Evolutionary conservation across 2,888 invertebrate species (phyloP), one percentile per base, ranked within the genome.

Genomic region (Marasmarcha lunaedactyla): DNA sequence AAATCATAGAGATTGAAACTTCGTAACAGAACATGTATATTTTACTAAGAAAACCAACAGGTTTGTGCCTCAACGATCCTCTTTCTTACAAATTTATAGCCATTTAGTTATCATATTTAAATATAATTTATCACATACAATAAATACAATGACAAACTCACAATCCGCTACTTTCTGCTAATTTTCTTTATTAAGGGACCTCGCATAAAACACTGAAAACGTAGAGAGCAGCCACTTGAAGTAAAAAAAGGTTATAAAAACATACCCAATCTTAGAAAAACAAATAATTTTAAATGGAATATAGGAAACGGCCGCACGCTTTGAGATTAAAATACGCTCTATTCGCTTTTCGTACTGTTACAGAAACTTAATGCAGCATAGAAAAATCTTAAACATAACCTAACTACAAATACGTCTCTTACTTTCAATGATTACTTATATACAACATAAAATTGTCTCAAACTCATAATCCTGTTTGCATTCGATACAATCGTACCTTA

Each of bases 81-180:
- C 53, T 56, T 52, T 55, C 55, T 54, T 63, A 66, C 62, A 61
- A 66, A 65, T 58, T 62, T 67, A 65, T 69, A 71, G 63, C 66
- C 69, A 63, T 66, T 20, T 20, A 20, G 3, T 20, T n/a, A n/a
- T 20, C 7, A 20, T 20, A 5, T 5, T 20, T 20, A 5, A 20
- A 20, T 30, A 30, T 48, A 43, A 40, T 52, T 63, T 76, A 78
- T 78, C 76, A 77, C 77, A 76, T 68, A 63, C 63, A 63, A 67
- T 62, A 57, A 71, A 63, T 63, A 63, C 52, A 55, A 50, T 51
- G 57, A 57, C 60, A 58, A 51, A 50, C 59, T 59, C 55, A 47
- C 52, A 52, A 56, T 30, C 11, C 30, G n/a, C 11, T 30, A 30
- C 10, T 3, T 7, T 7, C 30, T n/a, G 30, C 20, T 30, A 7